phyloP scores from a whole-genome alignment of 2,888 invertebrate genomes.

The Metallyticus violacea region DNA sequence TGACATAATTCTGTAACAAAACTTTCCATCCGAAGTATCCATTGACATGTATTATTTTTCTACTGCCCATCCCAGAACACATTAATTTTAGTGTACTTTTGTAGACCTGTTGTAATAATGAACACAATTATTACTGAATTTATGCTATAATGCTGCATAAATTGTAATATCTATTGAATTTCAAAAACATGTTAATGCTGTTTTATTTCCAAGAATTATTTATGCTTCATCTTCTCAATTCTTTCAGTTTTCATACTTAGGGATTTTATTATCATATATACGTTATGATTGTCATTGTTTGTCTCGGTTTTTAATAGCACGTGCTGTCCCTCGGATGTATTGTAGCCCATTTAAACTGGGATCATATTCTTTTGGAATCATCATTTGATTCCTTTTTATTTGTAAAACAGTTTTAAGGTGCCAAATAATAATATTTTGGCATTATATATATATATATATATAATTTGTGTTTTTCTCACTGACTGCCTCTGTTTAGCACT shows the following conservation, averaged over 20 bases:
- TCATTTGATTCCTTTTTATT: not conserved
- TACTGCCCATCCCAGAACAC: too few relatives aligned
- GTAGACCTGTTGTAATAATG: not conserved
- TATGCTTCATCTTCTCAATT: not conserved
- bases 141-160: not conserved
- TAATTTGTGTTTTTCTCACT: not conserved
- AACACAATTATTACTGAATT: not conserved
- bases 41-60: not conserved
- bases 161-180: not conserved
- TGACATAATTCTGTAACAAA: too few relatives aligned
- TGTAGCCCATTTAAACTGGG: not conserved
- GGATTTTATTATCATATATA: too few relatives aligned
- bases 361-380: not conserved
- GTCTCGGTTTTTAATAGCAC: constrained; percentile 35
- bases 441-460: not conserved
- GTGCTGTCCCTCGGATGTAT: constrained; percentile 34
- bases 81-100: too few relatives aligned
- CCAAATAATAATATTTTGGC: not conserved
- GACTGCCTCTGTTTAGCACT: not conserved
- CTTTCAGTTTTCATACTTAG: not conserved
- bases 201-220: not conserved
- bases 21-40: not conserved
- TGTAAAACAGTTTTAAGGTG: not conserved
- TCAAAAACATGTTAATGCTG: not conserved
- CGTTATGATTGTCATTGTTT: too few relatives aligned